Conservation (phyloP, 2,113 vertebrate genomes). For the Sigmodon hispidus region DNA sequence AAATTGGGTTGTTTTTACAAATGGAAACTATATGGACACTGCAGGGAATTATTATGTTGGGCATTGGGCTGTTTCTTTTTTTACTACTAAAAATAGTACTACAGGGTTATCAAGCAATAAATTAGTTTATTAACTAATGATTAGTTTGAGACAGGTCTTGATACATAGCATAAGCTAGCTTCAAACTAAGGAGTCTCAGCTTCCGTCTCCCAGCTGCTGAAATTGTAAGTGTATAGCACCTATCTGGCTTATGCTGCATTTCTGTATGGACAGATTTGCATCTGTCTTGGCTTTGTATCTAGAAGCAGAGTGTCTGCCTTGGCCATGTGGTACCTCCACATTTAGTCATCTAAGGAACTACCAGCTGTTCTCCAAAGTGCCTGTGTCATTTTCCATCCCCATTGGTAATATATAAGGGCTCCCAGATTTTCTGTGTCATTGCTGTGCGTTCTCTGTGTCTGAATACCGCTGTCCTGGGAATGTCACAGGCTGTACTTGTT, state of each 20-base stretch:
- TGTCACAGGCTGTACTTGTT: fast-evolving
- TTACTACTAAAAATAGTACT: not conserved
- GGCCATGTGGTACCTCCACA: fast-evolving
- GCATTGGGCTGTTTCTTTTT: not conserved
- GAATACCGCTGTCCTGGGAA: not conserved
- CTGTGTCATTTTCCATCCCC: fast-evolving
- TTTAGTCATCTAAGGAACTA: not conserved
- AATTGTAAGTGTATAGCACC: not conserved
- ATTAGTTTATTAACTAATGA: not conserved
- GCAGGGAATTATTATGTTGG: not conserved
- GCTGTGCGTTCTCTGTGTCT: not conserved
- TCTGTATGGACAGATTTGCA: not conserved
- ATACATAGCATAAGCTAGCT: not conserved
- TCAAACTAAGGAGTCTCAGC: not conserved
- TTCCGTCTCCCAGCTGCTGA: not conserved
- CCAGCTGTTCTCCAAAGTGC: not conserved
- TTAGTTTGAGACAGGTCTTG: not conserved
- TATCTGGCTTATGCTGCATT: not conserved
- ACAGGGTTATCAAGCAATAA: not conserved
- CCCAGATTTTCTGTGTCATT: fast-evolving
- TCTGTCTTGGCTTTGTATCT: not conserved
- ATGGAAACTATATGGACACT: not conserved
- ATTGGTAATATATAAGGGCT: not conserved
- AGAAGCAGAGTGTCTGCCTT: not conserved
- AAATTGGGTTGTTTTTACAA: not conserved